A percentile compares a stretch with the other conserved stretches of the same genome.
These are phyloP conservation scores for Jordanella pulchra DNA, from an alignment of 2,797 vertebrate species.

Conservation along the genomic window DNA sequence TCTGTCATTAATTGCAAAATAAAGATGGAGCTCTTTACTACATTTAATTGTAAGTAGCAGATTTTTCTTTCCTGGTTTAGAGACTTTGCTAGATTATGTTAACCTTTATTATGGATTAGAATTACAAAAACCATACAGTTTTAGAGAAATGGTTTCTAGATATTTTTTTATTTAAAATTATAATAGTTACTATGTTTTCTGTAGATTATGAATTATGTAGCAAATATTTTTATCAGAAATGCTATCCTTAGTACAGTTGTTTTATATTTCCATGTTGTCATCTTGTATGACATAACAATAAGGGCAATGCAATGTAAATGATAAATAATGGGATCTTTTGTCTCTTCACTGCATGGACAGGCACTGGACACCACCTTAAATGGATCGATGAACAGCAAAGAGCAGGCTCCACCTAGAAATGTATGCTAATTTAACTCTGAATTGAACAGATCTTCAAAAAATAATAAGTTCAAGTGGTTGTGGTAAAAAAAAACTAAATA, in stretches of 20 bases:
- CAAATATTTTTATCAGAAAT: constrained; percentile 1
- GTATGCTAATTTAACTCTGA: too few species aligned
- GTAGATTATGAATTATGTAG: background rate
- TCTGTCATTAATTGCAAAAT: constrained; percentile 88
- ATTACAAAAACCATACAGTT: background rate
- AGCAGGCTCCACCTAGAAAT: too few species aligned
- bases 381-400: too few species aligned
- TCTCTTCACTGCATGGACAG: too few species aligned
- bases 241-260: background rate
- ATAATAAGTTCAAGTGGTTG: too few species aligned
- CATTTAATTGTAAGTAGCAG: constrained; percentile 88
- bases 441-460: too few species aligned
- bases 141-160: background rate
- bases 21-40: constrained; percentile 94
- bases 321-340: too few species aligned
- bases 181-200: too few species aligned
- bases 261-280: background rate
- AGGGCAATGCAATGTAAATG: too few species aligned
- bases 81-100: background rate
- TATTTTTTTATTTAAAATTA: background rate
- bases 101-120: constrained; percentile 39
- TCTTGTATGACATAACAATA: too few species aligned
- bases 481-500: too few species aligned
- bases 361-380: too few species aligned
- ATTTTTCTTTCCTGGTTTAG: constrained; percentile 7